Evolutionary conservation across 2,113 vertebrate genomes (phyloP), one percentile per base, ranked within the genome.

Genomic region (Oncorhynchus nerka): DNA sequence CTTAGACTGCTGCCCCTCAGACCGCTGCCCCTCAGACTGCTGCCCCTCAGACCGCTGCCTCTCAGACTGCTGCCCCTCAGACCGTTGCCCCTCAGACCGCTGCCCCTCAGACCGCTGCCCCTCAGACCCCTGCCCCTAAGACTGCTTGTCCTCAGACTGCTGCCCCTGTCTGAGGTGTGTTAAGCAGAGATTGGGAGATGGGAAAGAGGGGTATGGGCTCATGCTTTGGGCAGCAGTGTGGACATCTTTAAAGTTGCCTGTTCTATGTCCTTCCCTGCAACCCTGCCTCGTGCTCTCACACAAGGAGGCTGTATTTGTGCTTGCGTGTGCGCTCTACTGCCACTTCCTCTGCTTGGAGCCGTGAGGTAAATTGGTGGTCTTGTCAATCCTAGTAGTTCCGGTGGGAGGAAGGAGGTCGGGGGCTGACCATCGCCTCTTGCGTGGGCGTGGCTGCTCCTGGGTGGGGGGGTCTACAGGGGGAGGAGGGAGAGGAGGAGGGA

Each of bases 371-470:
- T 91, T 88, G 85, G 83, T 71, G 76, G 86, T 84, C 80, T 89
- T 81, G 72, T 86, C 83, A 81, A 79, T 86, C 82, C 81, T 79
- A 7, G 75, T 79, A 55, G 4, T 55, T 55, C 15, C 16, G 15
- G 51, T 55, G 70, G 85, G 76, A 70, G 78, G 75, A 72, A 85
- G 81, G 75, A 85, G 73, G 76, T 93, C 93, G 0, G 93, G 93
- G 66, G 94, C 94, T 15, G 94, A 94, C 92, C 93, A 93, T 65
- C 91, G 94, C 70, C 94, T 86, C 59, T 94, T 94, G 66, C 93
- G 91, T 24, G 79, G 81, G 39, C 83, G 89, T 9, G 86, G 77
- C 68, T 75, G 79, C 78, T 84, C 88, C 83, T 75, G 81, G 75
- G 70, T 20, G 1, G 76, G 77, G 49, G 84, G 77, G 19, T 74